Percentiles rank a stretch among this genome's conserved stretches.
phyloP scores from a whole-genome alignment of 1,140 invertebrate species.

The Drosophila nigromelanica region DNA sequence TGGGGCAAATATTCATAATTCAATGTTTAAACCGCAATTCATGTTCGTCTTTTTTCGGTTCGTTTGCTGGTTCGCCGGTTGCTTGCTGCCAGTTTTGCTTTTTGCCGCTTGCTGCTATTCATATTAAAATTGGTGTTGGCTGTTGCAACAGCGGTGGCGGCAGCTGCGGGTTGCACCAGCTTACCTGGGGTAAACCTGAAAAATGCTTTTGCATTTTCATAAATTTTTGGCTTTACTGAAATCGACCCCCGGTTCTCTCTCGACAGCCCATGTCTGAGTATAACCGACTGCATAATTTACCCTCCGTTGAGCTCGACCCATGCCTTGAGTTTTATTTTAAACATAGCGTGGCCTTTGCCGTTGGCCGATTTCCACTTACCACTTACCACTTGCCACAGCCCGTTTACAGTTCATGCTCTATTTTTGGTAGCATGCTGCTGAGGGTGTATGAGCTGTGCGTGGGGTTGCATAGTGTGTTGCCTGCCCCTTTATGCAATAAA shows the following conservation, averaged over 20 bases:
- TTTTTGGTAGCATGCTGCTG: constrained; percentile 35
- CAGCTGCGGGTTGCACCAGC: constrained; percentile 41
- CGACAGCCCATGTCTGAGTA: constrained; percentile 15
- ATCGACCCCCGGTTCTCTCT: constrained; percentile 4
- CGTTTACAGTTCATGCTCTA: constrained; percentile 37
- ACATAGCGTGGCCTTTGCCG: constrained; percentile 25
- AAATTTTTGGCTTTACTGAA: constrained; percentile 68
- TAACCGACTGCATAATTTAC: constrained; percentile 69
- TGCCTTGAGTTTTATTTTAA: constrained; percentile 59
- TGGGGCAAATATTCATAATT: constrained; percentile 76
- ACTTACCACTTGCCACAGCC: constrained; percentile 26
- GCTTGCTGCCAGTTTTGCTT: constrained; percentile 61
- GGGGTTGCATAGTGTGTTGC: neutral
- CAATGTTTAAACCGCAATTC: constrained; percentile 81
- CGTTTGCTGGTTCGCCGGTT: constrained; percentile 43
- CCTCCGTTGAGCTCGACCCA: constrained; percentile 39
- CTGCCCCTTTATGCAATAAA: constrained; percentile 62
- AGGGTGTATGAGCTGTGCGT: too few relatives aligned
- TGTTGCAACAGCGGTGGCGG: constrained; percentile 14
- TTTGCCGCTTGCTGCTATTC: constrained; percentile 63
- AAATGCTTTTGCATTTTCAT: constrained; percentile 82
- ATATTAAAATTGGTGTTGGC: constrained; percentile 65
- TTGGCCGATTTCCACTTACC: constrained; percentile 3
- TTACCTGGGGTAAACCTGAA: constrained; percentile 79
- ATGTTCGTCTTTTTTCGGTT: constrained; percentile 52